Evolutionary conservation across 1,140 invertebrate species (phyloP), one percentile per base, ranked within the genome.

Genomic region (Tetramorium simillimum): DNA sequence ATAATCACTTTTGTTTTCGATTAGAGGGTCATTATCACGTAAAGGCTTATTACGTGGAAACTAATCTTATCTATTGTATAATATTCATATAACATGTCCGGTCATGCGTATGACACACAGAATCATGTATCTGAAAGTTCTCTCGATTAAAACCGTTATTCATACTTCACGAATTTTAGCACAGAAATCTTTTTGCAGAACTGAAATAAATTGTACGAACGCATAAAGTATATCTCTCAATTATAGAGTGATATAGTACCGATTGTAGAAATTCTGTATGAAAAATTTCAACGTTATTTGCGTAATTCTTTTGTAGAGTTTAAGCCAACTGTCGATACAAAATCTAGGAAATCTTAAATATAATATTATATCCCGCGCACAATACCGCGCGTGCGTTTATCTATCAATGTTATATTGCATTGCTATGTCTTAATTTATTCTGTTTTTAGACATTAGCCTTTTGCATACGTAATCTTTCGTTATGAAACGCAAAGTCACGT

Each of bases 31-130:
- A 80, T 85, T 65, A 86, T 65, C n/a, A 49, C 7, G 10, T 37
- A 49, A 37, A 63, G n/a, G 21, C 4, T 43, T 18, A 58, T 89
- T 88, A 86, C 37, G 87, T 86, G 69, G 85, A 89, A 86, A 76
- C 2, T 16, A 46, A 70, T 46, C 67, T 49, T 24, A 43, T 67
- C 40, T n/a, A 46, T 81, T 88, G 53, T 16, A 33, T 58, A 89
- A 86, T 65, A 53, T 65, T 76, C 12, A n/a, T 21, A 33, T 63
- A 14, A 75, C 28, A 6, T 24, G 14, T 80, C 21, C n/a, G n/a
- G 5, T 56, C 67, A 12, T 40, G 33, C 12, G 46, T 24, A 0
- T 16, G 28, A 28, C 5, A 4, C 28, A 12, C 33, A 18, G 46
- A 67, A 37, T 69, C 21, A 40, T 2, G n/a, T 14, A 21, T 69